These are phyloP conservation scores for Heliconius himera DNA, from an alignment of 1,140 invertebrate species.

Conservation along the genomic window DNA sequence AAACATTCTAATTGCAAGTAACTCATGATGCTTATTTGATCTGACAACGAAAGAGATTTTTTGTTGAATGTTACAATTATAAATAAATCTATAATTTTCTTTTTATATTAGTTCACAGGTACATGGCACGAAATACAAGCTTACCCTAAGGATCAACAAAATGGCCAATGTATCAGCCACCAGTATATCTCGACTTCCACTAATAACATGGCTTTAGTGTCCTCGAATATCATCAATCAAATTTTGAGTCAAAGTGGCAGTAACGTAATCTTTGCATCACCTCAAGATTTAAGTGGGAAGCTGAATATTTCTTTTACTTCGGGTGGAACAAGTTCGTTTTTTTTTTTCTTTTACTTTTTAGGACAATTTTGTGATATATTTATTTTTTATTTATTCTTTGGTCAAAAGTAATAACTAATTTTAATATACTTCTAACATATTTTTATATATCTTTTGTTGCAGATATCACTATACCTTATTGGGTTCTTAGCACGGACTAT, in stretches of 20 bases:
- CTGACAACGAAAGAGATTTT: no score
- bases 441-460: conserved; percentile 30
- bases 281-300: conserved; percentile 48
- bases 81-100: not conserved
- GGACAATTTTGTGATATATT: not conserved
- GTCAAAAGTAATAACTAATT: no score
- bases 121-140: conserved; percentile 60
- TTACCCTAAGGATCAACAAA: conserved; percentile 56
- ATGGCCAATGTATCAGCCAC: conserved; percentile 61
- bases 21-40: no score
- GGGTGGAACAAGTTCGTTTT: conserved; percentile 34
- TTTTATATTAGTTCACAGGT: conserved; percentile 53
- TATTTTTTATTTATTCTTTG: no score
- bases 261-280: conserved; percentile 38
- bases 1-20: no score
- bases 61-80: no score
- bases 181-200: conserved; percentile 40
- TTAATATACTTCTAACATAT: not conserved
- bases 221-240: conserved; percentile 48
- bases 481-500: conserved; percentile 67
- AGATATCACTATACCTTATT: conserved; percentile 54
- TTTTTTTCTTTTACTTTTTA: no score
- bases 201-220: conserved; percentile 45
- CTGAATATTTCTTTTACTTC: conserved; percentile 42
- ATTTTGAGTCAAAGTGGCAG: conserved; percentile 40